Conservation (phyloP, 2,797 vertebrate genomes). For the Neomorphus geoffroyi region DNA sequence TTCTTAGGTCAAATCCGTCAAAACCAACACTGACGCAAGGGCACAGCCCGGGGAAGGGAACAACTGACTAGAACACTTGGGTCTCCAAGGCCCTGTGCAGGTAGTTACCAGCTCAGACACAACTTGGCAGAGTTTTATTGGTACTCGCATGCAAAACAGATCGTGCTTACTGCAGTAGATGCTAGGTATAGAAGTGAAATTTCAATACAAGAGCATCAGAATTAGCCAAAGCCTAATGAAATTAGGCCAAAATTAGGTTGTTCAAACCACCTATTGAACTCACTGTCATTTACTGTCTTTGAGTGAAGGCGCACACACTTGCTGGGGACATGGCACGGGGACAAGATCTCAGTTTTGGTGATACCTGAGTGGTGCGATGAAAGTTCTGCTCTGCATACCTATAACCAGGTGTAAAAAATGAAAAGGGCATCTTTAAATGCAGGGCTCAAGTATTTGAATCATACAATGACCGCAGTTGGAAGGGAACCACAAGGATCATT, state of each 20-base stretch:
- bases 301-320: neutral
- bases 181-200: neutral
- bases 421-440: accelerated
- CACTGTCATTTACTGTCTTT: neutral
- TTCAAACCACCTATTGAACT: accelerated
- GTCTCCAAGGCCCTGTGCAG: neutral
- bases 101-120: neutral
- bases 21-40: accelerated
- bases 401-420: neutral
- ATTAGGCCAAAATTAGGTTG: neutral
- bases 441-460: neutral
- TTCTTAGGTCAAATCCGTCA: too few species aligned
- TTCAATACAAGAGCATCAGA: neutral
- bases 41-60: neutral
- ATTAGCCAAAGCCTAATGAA: neutral
- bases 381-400: neutral
- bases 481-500: too few species aligned
- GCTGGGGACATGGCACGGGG: neutral
- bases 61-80: accelerated
- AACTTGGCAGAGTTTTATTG: neutral
- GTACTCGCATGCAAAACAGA: neutral
- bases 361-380: accelerated
- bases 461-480: too few species aligned
- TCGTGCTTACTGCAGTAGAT: accelerated
- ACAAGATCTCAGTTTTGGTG: neutral